phyloP scores from a whole-genome alignment of 2,888 invertebrate genomes.

The Drosophila niveifrons region DNA sequence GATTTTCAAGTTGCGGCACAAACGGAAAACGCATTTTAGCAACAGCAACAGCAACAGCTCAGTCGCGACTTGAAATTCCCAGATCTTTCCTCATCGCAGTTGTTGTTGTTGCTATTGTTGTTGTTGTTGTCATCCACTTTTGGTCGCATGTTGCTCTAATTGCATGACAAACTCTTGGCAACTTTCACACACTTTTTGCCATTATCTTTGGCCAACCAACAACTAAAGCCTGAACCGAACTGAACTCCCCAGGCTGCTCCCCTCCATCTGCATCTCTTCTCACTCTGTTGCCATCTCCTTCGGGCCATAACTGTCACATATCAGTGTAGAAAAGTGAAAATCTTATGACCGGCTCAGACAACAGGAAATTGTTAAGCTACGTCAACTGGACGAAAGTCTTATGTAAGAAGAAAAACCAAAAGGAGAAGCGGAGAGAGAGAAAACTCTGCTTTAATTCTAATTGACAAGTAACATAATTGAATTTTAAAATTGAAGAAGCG shows the following conservation, averaged over 20 bases:
- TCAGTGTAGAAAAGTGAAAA: slow-evolving; percentile 54
- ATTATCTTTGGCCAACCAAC: slow-evolving; percentile 45
- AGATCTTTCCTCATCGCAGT: slow-evolving; percentile 36
- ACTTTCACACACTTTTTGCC: slow-evolving; percentile 73
- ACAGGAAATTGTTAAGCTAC: slow-evolving; percentile 44
- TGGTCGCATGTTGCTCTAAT: slow-evolving; percentile 76
- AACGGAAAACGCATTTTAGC: slow-evolving; percentile 67
- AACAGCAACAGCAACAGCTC: slow-evolving; percentile 7
- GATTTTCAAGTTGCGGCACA: slow-evolving; percentile 67
- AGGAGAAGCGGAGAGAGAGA: slow-evolving; percentile 2
- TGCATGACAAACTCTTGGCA: slow-evolving; percentile 74
- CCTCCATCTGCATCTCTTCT: slow-evolving; percentile 6
- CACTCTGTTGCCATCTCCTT: background rate
- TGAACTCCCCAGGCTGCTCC: slow-evolving; percentile 5
- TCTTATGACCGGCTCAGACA: slow-evolving; percentile 28
- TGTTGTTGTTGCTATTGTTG: slow-evolving; percentile 37
- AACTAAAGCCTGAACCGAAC: slow-evolving; percentile 18
- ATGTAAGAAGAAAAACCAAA: slow-evolving; percentile 20
- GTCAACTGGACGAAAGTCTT: slow-evolving; percentile 32
- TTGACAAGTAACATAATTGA: slow-evolving; percentile 19
- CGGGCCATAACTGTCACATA: slow-evolving; percentile 65
- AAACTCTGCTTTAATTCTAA: slow-evolving; percentile 20
- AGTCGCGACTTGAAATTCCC: slow-evolving; percentile 46
- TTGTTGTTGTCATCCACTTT: slow-evolving; percentile 51
- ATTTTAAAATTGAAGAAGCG: background rate